Percentiles rank a stretch among this genome's conserved stretches.
Conservation (phyloP, 2,888 invertebrate genomes). For the Tetranychus truncatus region DNA sequence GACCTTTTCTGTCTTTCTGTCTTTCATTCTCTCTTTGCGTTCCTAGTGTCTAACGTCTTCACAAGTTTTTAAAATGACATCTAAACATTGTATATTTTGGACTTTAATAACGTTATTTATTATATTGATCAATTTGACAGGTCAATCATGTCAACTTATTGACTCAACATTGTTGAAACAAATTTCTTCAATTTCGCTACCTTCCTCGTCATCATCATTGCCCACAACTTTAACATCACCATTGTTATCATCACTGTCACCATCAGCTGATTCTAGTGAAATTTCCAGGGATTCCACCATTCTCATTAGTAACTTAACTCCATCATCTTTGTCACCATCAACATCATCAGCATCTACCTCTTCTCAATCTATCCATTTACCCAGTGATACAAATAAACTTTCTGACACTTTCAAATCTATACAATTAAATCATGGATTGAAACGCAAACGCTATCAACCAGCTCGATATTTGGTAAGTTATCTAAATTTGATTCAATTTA, state of each 20-base stretch:
- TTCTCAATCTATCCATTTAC: not conserved
- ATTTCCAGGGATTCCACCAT: too few relatives aligned
- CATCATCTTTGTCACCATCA: not conserved
- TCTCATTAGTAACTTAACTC: too few relatives aligned
- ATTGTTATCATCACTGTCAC: not conserved
- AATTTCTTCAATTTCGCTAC: not conserved
- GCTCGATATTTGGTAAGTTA: not conserved
- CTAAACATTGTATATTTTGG: too few relatives aligned
- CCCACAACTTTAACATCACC: not conserved
- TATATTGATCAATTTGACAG: not conserved
- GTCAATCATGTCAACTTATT: not conserved
- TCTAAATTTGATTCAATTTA: too few relatives aligned
- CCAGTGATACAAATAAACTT: too few relatives aligned
- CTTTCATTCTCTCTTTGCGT: not conserved
- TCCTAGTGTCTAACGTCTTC: not conserved
- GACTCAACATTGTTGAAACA: not conserved
- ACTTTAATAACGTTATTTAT: not conserved
- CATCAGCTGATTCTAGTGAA: not conserved
- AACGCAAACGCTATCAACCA: not conserved
- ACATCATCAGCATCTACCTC: not conserved
- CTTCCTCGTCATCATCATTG: too few relatives aligned
- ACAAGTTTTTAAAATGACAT: too few relatives aligned
- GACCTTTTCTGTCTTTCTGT: not conserved
- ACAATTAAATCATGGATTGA: not conserved
- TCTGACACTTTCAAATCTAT: too few relatives aligned